Conservation (phyloP, 2,888 invertebrate species). For the Tachina lurida region DNA sequence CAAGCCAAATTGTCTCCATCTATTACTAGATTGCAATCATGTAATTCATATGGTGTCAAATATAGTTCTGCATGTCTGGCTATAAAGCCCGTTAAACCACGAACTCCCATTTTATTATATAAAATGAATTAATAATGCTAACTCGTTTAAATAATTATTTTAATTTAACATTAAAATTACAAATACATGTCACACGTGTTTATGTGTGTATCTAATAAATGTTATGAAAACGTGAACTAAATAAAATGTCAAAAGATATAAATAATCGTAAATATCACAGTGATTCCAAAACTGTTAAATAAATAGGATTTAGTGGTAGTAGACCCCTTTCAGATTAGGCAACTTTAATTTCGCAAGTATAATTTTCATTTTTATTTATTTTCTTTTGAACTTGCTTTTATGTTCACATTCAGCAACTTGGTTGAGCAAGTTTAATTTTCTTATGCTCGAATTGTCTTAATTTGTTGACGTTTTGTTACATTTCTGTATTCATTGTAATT, state of each 20-base stretch:
- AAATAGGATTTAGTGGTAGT: too few relatives aligned
- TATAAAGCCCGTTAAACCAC: conserved; percentile 92
- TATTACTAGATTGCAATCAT: conserved; percentile 88
- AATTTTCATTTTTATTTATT: too few relatives aligned
- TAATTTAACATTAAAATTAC: not conserved
- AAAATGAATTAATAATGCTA: not conserved
- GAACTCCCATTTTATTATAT: conserved; percentile 89
- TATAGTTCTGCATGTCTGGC: conserved; percentile 86
- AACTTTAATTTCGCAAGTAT: too few relatives aligned
- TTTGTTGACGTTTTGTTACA: too few relatives aligned
- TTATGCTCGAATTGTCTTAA: too few relatives aligned
- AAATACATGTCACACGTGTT: conserved; percentile 31
- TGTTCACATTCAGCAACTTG: too few relatives aligned
- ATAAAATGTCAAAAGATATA: conserved; percentile 30
- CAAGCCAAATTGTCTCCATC: conserved; percentile 91
- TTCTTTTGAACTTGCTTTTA: too few relatives aligned
- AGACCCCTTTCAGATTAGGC: too few relatives aligned
- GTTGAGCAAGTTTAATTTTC: too few relatives aligned
- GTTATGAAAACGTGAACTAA: conserved; percentile 20
- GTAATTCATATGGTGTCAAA: conserved; percentile 86
- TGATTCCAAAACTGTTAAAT: not conserved
- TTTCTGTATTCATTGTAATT: too few relatives aligned
- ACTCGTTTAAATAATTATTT: not conserved
- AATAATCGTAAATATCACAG: not conserved
- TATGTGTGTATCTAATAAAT: not conserved